These are phyloP conservation scores for Siniperca obscura DNA, from an alignment of 2,797 vertebrate species.

Conservation along the genomic window DNA sequence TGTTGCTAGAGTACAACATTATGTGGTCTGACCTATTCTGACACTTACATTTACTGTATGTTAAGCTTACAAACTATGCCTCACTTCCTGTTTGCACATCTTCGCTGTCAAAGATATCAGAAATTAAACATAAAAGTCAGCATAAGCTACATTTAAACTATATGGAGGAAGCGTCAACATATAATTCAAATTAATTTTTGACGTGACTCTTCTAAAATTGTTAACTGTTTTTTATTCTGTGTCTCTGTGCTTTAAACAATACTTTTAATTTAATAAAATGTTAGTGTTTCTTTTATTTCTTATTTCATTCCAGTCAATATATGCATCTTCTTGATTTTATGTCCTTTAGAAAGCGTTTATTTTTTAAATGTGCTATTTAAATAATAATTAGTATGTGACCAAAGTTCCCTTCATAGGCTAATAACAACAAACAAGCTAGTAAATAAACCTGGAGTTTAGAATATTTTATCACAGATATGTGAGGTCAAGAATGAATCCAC, in stretches of 20 bases:
- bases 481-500: not conserved
- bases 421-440: not conserved
- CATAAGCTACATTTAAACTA: not conserved
- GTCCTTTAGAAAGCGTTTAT: not conserved
- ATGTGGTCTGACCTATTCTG: not conserved
- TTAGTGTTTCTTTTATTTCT: not conserved
- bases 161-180: not conserved
- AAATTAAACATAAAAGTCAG: not conserved
- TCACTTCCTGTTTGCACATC: not conserved
- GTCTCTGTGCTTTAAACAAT: too few species aligned
- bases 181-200: not conserved
- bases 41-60: not conserved
- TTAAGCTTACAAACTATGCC: not conserved
- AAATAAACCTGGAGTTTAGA: not conserved
- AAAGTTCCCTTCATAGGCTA: not conserved
- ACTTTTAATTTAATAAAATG: not conserved
- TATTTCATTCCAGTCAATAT: not conserved
- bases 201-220: not conserved
- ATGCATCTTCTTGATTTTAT: not conserved
- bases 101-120: not conserved
- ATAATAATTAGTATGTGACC: not conserved
- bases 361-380: not conserved
- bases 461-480: not conserved
- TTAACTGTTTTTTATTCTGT: too few species aligned
- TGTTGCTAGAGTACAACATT: not conserved